These are phyloP conservation scores for Polietes domitor DNA, from an alignment of 2,888 invertebrate species.

Conservation along the genomic window DNA sequence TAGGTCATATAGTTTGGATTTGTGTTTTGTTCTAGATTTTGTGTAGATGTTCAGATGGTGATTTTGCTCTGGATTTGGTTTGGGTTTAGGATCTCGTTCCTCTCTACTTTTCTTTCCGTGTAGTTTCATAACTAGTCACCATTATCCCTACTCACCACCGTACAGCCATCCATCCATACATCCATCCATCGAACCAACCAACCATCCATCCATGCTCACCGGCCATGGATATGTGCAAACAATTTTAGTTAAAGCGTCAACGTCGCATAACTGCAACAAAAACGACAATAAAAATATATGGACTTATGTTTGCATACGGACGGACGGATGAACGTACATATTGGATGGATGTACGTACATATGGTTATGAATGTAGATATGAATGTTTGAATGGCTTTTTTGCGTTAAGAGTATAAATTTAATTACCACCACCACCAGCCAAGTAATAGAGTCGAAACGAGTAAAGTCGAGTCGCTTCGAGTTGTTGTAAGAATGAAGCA, in stretches of 20 bases:
- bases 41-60: too few species aligned
- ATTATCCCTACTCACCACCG: not conserved
- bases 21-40: too few species aligned
- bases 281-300: conserved; percentile 25
- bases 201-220: not conserved
- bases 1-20: too few species aligned
- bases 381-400: conserved; percentile 33
- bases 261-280: conserved; percentile 14
- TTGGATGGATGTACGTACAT: not conserved
- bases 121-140: not conserved
- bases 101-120: not conserved
- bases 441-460: not conserved
- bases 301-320: not conserved
- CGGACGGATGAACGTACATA: not conserved
- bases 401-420: conserved; percentile 58
- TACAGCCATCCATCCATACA: not conserved
- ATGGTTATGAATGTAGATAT: not conserved
- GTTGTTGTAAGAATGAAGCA: conserved; percentile 23
- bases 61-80: too few species aligned
- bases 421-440: conserved; percentile 60
- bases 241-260: conserved; percentile 33
- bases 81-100: not conserved
- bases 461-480: not conserved
- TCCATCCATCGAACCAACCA: too few species aligned
- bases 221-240: conserved; percentile 40